Evolutionary conservation across 2,113 vertebrate genomes (phyloP), one percentile per base, ranked within the genome.

Genomic region (Vanacampus margaritifer): DNA sequence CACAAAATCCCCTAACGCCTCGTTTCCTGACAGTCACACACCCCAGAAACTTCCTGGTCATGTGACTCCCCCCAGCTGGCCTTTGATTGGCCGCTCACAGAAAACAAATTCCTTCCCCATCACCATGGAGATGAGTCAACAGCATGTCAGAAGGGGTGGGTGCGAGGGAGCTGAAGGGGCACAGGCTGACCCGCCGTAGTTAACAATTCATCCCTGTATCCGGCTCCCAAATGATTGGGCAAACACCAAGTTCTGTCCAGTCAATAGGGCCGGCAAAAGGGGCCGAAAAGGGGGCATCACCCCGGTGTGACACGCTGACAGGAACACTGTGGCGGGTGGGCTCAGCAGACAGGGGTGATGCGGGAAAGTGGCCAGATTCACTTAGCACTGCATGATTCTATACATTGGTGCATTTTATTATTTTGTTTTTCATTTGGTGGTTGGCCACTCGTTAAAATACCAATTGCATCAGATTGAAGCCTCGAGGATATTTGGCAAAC

Each of bases 131-230:
- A 90, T 83, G 75, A 87, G 84, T 90, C 89, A 91, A 90, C 89
- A 88, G 80, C 64, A 70, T 75, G 82, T 74, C 35, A 65, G 77
- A 59, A 51, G 60, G 65, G 79, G 81, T 32, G 77, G 75, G 48
- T 62, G 78, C 72, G 63, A 56, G 32, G 75, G 74, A 59, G 36
- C 35, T 12, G 56, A 37, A 61, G 79, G 84, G 79, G 78, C 79
- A 79, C 64, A 79, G 80, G 67, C 79, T 86, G 89, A 89, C 90
- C 87, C 77, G 82, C 82, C 74, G 80, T 86, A 89, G 85, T 89
- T 89, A 89, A 90, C 89, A 79, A 89, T 91, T 90, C 86, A 89
- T 89, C 75, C 72, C 73, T 48, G 74, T 77, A 91, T 91, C 86
- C 88, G 87, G 88, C 86, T 89, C 83, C 82, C 83, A 78, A 88